Percentiles rank a stretch among this genome's conserved stretches.
phyloP scores from a whole-genome alignment of 2,113 vertebrate species.

The Tyrannus savana region DNA sequence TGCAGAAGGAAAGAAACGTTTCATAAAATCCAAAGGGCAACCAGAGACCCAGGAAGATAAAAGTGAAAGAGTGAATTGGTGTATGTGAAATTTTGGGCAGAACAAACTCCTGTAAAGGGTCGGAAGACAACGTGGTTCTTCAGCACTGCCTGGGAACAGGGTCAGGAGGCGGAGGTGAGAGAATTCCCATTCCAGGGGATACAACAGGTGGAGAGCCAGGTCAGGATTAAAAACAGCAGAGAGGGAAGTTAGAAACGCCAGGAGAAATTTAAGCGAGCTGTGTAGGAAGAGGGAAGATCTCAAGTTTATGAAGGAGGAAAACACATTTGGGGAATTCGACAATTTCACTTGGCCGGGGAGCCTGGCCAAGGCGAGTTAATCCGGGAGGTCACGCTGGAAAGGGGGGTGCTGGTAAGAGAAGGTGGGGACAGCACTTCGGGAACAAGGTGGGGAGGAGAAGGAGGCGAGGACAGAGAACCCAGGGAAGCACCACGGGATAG shows the following conservation, averaged over 20 bases:
- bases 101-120: background rate
- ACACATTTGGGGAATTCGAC: background rate
- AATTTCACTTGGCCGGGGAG: background rate
- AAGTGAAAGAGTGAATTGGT: background rate
- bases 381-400: background rate
- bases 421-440: background rate
- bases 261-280: background rate
- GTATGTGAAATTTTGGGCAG: background rate
- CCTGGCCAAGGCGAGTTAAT: background rate
- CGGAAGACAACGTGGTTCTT: rapidly evolving
- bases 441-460: background rate
- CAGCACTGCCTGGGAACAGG: background rate
- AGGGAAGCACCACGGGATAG: rapidly evolving
- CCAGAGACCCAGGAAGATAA: background rate
- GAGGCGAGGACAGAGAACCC: background rate
- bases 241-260: rapidly evolving
- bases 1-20: background rate
- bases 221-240: background rate
- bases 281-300: background rate
- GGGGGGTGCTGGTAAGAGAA: rapidly evolving
- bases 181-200: background rate
- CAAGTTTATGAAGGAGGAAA: background rate
- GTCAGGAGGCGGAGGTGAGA: background rate
- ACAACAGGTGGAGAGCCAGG: background rate
- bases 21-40: background rate